A percentile compares a stretch with the other conserved stretches of the same genome.
Evolutionary conservation across 2,113 vertebrate species (phyloP).

Genomic region (Fregetta grallaria): DNA sequence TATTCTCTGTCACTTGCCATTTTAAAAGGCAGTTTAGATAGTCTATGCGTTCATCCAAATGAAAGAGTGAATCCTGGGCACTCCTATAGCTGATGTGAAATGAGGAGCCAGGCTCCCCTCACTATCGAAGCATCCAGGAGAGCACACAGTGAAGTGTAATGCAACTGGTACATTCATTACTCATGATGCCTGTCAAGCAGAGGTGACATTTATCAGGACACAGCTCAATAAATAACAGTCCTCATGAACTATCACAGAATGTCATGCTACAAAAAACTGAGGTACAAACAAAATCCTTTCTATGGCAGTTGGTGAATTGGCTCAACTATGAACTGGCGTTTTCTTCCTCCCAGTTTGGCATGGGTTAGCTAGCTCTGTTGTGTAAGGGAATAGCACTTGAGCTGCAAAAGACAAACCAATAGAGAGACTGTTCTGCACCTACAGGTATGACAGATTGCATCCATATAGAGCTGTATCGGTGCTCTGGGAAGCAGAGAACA

Average conservation of each 20-base stretch:
- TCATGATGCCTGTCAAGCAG: neutral
- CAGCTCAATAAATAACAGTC: neutral
- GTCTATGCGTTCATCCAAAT: neutral
- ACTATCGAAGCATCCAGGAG: neutral
- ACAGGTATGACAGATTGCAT: neutral
- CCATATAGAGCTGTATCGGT: neutral
- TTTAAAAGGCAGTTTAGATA: neutral
- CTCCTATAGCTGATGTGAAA: neutral
- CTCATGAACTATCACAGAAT: neutral
- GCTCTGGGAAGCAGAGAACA: neutral
- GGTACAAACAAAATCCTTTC: neutral
- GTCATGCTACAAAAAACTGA: neutral
- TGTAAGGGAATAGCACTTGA: neutral
- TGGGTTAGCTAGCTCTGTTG: neutral
- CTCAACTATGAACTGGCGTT: neutral
- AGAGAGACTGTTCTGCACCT: neutral
- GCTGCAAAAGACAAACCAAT: neutral
- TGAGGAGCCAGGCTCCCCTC: neutral
- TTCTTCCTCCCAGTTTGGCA: neutral
- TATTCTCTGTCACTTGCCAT: neutral
- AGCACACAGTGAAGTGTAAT: neutral
- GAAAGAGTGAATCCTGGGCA: neutral
- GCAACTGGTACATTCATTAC: neutral
- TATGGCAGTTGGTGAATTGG: neutral
- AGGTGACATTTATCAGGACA: neutral